Evolutionary conservation across 1,140 invertebrate genomes (phyloP).

Genomic region (Zaprionus inermis): DNA sequence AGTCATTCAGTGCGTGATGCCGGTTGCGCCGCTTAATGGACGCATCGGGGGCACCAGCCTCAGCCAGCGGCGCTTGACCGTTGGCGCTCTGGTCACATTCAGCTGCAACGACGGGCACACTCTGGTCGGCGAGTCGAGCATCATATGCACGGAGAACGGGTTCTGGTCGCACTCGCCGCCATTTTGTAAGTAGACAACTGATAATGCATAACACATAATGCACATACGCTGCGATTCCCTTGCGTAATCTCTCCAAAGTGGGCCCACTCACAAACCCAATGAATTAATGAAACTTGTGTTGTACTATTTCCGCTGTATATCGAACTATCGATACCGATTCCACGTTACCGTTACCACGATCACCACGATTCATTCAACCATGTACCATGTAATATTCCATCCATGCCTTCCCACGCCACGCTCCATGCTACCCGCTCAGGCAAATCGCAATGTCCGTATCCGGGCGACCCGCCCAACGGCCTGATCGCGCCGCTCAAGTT

Average conservation of each 20-base stretch:
- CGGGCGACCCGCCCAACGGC: conserved; percentile 90
- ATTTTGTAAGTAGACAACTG: conserved; percentile 87
- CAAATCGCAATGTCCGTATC: conserved; percentile 90
- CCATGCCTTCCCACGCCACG: conserved; percentile 43
- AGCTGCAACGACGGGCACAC: conserved; percentile 89
- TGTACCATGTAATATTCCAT: conserved; percentile 40
- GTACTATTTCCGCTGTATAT: conserved; percentile 65
- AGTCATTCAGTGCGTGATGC: conserved; percentile 92
- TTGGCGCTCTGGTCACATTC: conserved; percentile 92
- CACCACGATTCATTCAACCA: conserved; percentile 36
- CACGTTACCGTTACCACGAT: conserved; percentile 39
- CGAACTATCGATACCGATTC: conserved; percentile 35
- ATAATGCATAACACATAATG: conserved; percentile 57
- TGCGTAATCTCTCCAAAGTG: conserved; percentile 62
- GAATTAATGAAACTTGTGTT: conserved; percentile 79
- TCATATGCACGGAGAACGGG: conserved; percentile 93
- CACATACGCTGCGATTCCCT: conserved; percentile 61
- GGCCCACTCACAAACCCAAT: conserved; percentile 58
- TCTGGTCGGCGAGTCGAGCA: conserved; percentile 90
- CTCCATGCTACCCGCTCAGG: conserved; percentile 84
- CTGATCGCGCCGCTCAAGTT: conserved; percentile 90
- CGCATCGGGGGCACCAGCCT: conserved; percentile 86
- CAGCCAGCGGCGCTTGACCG: conserved; percentile 86
- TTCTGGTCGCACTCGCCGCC: conserved; percentile 94
- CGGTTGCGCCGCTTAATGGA: conserved; percentile 89